Conservation (phyloP, 2,113 vertebrate species). For the Cathartes aura region DNA sequence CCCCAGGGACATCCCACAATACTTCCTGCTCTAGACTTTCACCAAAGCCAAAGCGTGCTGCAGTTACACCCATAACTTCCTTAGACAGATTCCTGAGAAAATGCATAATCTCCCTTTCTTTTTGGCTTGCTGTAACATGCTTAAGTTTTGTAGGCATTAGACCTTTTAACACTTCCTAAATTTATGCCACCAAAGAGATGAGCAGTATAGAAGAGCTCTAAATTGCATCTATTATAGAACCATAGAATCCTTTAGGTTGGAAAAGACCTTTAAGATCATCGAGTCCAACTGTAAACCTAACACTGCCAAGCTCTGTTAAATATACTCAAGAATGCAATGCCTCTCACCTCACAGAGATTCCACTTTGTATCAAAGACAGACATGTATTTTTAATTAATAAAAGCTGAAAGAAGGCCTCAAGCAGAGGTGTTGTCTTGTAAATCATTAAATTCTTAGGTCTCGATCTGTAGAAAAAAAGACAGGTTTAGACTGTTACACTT, state of each 20-base stretch:
- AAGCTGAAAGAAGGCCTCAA: background rate
- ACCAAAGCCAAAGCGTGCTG: background rate
- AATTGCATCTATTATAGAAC: background rate
- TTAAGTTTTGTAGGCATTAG: background rate
- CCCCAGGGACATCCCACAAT: background rate
- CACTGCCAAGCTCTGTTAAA: background rate
- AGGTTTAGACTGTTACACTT: background rate
- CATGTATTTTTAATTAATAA: background rate
- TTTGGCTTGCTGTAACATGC: background rate
- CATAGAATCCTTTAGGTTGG: no score
- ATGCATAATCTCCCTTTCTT: background rate
- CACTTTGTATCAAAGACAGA: background rate
- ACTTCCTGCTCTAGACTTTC: background rate
- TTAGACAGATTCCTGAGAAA: conserved; percentile 42
- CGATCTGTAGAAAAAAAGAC: background rate
- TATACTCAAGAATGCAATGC: background rate
- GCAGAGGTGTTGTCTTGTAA: background rate
- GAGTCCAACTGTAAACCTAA: no score
- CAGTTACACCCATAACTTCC: conserved; percentile 56
- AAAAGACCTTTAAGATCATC: no score
- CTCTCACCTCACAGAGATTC: background rate
- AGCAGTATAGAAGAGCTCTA: background rate
- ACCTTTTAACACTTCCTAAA: background rate
- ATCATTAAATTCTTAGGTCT: background rate
- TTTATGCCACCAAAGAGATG: background rate